Base-by-base conservation (phyloP, 2,797 vertebrate genomes). In the Sebastes vulpes region DNA sequence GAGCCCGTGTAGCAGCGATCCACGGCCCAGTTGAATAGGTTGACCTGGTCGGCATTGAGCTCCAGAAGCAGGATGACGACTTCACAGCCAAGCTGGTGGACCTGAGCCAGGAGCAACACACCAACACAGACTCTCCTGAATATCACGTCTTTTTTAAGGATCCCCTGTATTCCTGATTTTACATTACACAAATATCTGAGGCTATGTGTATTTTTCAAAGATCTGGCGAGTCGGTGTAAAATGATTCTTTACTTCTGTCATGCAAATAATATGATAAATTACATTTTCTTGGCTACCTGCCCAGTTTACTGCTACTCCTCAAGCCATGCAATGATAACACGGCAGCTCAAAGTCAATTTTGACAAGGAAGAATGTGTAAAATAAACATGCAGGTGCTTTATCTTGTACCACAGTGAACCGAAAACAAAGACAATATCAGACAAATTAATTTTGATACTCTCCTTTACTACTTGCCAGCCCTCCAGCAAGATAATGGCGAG, bases 11-110 rank as follows among this genome's bases (percentile, higher is more conserved):
- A 99, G 93, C 98, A 99, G 60, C 98, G 97, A 91, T 99, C 98
- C 83, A 99, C 99, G 4, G 98, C 98, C 98, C 98, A 99, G 81
- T 99, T 99, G 90, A 99, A 99, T 48, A 99, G 97, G 92, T 99
- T 98, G 82, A 98, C 96, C 90, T 99, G 98, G 93, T 99, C 98
- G 38, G 97, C 95, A 86, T 99, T 99, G 86, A 99, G 96, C 86
- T 99, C 98, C 82, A 99, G 90, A 29, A 99, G 95, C 80, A 99
- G 95, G 77, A 99, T 96, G 18, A 99, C 97, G 18, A 99, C 98
- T 93, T 99, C 98, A 92, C 98, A 99, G 88, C 98, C 98, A 79
- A 99, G 97, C 28, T 98, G 98, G 92, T 99, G 98, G 76, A 99
- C 98, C 98, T 99, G 86, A 75, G 65, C 54, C 71, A 64, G 29